Evolutionary conservation across 2,113 vertebrate genomes (phyloP), one percentile per base, ranked within the genome.

Genomic region (Onychostoma macrolepis): DNA sequence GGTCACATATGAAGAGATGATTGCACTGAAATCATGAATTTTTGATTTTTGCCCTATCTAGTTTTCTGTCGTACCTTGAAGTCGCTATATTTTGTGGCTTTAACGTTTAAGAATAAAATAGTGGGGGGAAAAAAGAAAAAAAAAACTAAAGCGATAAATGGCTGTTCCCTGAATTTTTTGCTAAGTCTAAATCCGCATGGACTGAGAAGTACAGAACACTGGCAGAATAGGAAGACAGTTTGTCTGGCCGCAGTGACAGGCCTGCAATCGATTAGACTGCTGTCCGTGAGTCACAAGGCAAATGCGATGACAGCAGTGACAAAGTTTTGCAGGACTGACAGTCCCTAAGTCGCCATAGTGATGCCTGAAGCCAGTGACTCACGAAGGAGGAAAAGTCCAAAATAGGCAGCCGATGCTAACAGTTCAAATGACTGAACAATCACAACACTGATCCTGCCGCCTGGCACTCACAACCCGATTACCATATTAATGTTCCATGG

Each of bases 331-430:
- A 63, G 65, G 83, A 87, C 61, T 58, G 72, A 63, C 56, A 63
- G 69, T 58, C 24, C 28, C 84, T 28, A 71, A 81, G 56, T 84
- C 30, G 26, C 79, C 38, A 43, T 45, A 69, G 89, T 85, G 67
- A 86, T 48, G 89, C 79, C 89, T 88, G 13, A 0, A 56, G 75
- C 74, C 86, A 75, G 65, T 90, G 92, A 93, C 67, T 91, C 26
- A 24, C 53, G 41, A 65, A 56, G 56, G 50, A 74, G 79, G 58
- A 83, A 75, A 53, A 41, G 79, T 86, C 63, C 17, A 53, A 75
- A 86, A 48, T 33, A 84, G 5, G 38, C 78, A 84, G 9, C 12
- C 17, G 48, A 56, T 61, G 74, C 28, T 85, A 9, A 78, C 6
- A 4, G 50, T 45, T 56, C 78, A 45, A 85, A 81, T 56, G 26